These are phyloP conservation scores for Helicoverpa assulta DNA, from an alignment of 2,888 invertebrate species.

Conservation along the genomic window DNA sequence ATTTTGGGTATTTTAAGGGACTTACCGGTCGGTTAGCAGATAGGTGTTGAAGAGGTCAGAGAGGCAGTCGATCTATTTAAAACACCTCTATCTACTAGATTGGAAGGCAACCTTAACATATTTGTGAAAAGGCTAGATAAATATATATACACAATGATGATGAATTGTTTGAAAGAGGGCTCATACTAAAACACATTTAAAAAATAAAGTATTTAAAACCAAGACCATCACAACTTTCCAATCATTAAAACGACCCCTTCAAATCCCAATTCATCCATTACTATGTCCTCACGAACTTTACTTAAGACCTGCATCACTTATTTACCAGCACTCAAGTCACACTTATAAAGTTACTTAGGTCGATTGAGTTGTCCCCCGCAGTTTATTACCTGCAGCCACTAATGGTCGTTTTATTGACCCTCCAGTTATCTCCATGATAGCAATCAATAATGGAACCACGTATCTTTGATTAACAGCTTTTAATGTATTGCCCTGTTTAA, in stretches of 20 bases:
- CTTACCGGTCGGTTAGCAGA: too few relatives aligned
- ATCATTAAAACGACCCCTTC: not conserved
- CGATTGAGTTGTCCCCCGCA: conserved; percentile 61
- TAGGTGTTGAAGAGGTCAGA: too few relatives aligned
- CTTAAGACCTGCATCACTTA: conserved; percentile 37
- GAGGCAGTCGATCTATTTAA: not conserved
- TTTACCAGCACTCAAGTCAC: conserved; percentile 32
- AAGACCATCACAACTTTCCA: too few relatives aligned
- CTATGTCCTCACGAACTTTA: conserved; percentile 2
- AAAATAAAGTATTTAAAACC: too few relatives aligned
- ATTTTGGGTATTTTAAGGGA: not conserved
- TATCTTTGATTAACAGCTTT: conserved; percentile 53
- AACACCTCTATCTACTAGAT: too few relatives aligned
- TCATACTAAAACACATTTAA: too few relatives aligned
- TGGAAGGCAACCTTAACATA: too few relatives aligned
- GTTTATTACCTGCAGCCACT: conserved; percentile 71
- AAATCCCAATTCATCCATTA: not conserved
- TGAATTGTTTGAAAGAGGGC: too few relatives aligned
- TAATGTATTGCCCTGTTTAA: conserved; percentile 55
- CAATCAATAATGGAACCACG: conserved; percentile 59
- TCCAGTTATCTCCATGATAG: conserved; percentile 43
- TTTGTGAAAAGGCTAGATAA: too few relatives aligned
- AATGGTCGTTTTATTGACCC: conserved; percentile 69
- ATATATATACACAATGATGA: too few relatives aligned
- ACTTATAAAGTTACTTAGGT: conserved; percentile 60